These are phyloP conservation scores for Erannis defoliaria DNA, from an alignment of 2,888 invertebrate species.

Conservation along the genomic window DNA sequence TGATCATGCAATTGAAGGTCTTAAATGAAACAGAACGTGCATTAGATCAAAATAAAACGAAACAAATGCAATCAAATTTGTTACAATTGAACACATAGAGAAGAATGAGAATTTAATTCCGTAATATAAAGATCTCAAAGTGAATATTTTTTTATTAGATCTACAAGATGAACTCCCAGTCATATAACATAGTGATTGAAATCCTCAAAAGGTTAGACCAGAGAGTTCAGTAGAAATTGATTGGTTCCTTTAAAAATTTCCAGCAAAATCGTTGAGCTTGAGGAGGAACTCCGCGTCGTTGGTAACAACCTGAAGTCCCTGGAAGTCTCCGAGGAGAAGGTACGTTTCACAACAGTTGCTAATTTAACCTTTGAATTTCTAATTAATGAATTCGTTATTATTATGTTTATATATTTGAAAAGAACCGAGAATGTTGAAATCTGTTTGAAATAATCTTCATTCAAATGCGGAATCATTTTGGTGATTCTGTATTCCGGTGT, in stretches of 20 bases:
- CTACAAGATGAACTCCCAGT: no score
- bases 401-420: background rate
- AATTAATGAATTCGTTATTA: no score
- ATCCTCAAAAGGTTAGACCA: background rate
- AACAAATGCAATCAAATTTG: no score
- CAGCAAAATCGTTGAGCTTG: conserved; percentile 99
- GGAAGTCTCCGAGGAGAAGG: conserved; percentile 99
- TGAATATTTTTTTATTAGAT: no score
- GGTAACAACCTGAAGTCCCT: conserved; percentile 99
- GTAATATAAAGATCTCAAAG: background rate
- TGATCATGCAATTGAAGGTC: conserved; percentile 3
- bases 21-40: background rate
- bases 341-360: conserved; percentile 77
- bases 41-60: background rate
- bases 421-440: background rate
- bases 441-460: background rate
- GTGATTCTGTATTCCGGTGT: no score
- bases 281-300: conserved; percentile 99
- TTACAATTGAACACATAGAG: background rate
- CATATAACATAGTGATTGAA: background rate
- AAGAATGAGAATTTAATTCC: background rate
- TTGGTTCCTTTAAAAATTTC: conserved; percentile 60
- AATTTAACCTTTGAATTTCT: background rate
- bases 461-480: background rate
- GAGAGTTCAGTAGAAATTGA: conserved; percentile 68